A percentile compares a stretch with the other conserved stretches of the same genome.
These are phyloP conservation scores for Apis laboriosa DNA, from an alignment of 1,140 invertebrate genomes.

Conservation along the genomic window DNA sequence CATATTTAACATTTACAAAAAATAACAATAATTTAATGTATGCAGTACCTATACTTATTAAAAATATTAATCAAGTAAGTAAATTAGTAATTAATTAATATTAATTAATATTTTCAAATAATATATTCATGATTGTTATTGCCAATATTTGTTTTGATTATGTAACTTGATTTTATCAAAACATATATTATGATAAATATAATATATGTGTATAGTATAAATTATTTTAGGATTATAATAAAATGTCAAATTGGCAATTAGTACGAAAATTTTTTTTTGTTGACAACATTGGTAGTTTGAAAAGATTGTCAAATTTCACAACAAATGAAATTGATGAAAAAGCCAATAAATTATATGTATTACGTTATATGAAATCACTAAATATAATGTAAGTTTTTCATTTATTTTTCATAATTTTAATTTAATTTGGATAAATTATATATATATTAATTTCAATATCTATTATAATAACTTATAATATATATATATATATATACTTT, in stretches of 20 bases:
- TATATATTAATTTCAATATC: not conserved
- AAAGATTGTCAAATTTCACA: constrained; percentile 63
- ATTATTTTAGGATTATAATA: constrained; percentile 52
- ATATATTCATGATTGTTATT: constrained; percentile 10
- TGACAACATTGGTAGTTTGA: constrained; percentile 81
- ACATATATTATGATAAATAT: not conserved
- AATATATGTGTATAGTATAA: not conserved
- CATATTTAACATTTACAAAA: constrained; percentile 82
- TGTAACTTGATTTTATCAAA: constrained; percentile 4
- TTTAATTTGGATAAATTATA: constrained; percentile 1
- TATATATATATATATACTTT: constrained; percentile 4
- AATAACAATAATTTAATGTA: constrained; percentile 80
- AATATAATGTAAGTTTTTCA: constrained; percentile 71
- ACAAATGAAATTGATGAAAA: constrained; percentile 53
- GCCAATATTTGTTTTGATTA: not conserved
- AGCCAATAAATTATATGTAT: constrained; percentile 49
- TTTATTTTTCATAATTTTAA: constrained; percentile 1
- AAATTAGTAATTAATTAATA: not conserved
- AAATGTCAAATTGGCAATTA: constrained; percentile 83
- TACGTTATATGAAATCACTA: constrained; percentile 78
- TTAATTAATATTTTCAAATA: not conserved
- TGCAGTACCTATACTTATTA: constrained; percentile 82
- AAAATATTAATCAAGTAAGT: constrained; percentile 65
- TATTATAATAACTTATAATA: not conserved
- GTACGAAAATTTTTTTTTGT: constrained; percentile 86